Conservation (phyloP, 2,113 vertebrate species). For the Oreochromis tanganicae region DNA sequence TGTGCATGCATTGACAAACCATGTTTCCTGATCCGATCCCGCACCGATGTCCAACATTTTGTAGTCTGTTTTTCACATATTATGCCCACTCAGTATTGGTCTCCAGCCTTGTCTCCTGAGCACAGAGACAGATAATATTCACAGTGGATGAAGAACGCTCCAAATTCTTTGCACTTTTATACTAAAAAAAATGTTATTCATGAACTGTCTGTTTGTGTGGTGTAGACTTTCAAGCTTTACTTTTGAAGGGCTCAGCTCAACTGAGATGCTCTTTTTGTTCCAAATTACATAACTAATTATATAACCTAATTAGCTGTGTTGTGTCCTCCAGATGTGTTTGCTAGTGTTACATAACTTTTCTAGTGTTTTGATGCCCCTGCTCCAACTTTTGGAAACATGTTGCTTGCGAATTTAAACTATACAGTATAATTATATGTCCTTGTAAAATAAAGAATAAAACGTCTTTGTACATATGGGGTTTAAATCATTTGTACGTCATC, state of each 20-base stretch:
- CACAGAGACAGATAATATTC: not conserved
- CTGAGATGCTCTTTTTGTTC: not conserved
- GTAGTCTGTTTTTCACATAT: not conserved
- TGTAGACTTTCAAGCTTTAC: not conserved
- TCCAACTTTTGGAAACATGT: not conserved
- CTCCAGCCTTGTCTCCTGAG: not conserved
- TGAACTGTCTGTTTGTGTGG: not conserved
- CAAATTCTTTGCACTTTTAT: not conserved
- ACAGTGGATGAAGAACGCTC: not conserved
- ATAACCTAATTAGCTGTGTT: not conserved
- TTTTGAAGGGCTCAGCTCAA: not conserved
- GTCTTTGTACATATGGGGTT: not conserved
- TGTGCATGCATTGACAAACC: not conserved
- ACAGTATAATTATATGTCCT: not conserved
- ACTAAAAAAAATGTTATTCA: not conserved
- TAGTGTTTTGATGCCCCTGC: not conserved
- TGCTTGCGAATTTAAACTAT: not conserved
- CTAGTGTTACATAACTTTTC: not conserved
- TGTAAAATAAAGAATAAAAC: not conserved
- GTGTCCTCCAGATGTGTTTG: not conserved
- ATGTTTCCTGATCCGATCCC: not conserved
- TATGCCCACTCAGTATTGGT: not conserved
- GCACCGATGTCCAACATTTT: not conserved
- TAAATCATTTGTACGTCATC: not conserved
- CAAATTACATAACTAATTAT: not conserved